Evolutionary conservation across 2,797 vertebrate genomes (phyloP), one percentile per base, ranked within the genome.

Genomic region (Galaxias olidus): DNA sequence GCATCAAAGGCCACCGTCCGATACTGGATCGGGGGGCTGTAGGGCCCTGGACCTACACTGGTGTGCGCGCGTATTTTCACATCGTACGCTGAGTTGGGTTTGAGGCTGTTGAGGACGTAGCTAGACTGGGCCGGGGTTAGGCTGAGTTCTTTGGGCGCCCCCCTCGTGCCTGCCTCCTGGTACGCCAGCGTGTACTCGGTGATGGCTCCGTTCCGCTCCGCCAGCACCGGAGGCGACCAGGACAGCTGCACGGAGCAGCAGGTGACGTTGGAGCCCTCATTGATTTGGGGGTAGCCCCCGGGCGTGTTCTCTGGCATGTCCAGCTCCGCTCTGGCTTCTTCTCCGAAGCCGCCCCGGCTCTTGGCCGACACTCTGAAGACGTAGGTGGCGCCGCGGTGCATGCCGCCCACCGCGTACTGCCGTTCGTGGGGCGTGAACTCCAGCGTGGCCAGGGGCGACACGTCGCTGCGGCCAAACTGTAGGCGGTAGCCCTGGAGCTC

Each of bases 61-160:
- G 97, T 99, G 92, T 99, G 96, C 53, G 98, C 97, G 56, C 96
- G 96, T 85, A 99, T 96, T 95, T 96, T 97, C 89, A 99, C 94
- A 61, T 97, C 95, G 59, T 99, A 98, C 64, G 93, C 93, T 0
- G 95, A 94, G 91, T 96, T 93, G 59, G 97, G 96, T 89, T 94
- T 95, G 82, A 99, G 96, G 89, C 94, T 94, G 90, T 90, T 94
- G 85, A 99, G 92, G 17, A 94, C 94, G 91, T 93, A 95, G 42
- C 88, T 92, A 77, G 91, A 95, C 84, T 94, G 91, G 61, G 83
- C 90, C 9, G 96, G 93, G 9, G 92, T 88, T 69, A 99, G 89
- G 56, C 85, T 93, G n/a, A 95, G 94, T 83, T 98, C 96, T 71
- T 79, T 83, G 0, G 91, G 90, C 20, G 85, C 85, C 68, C 91